Evolutionary conservation across 2,888 invertebrate genomes (phyloP), one percentile per base, ranked within the genome.

Genomic region (Agriopis marginaria): DNA sequence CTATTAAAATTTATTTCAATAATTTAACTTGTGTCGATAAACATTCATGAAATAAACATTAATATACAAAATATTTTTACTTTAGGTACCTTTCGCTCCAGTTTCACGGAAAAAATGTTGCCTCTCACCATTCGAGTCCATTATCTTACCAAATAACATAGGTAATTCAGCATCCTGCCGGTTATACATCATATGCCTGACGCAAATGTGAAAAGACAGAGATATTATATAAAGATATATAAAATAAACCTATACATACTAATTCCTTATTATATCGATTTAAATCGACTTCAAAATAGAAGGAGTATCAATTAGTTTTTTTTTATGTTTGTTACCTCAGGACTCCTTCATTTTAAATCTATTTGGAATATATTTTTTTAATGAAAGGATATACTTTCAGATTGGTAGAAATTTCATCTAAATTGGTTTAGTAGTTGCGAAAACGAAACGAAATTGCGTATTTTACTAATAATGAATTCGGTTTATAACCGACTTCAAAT

Each of bases 111-210:
- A 59, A 58, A 45, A 59, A 59, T 47, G n/a, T 47, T 47, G 23
- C 59, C 47, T 59, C 32, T 59, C 59, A 59, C 14, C 59, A 59
- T 59, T 59, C 47, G 40, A 55, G 54, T 64, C 58, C 50, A 64
- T 58, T 64, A 56, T 56, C 56, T 64, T 50, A 50, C 56, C 50
- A 58, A 64, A 58, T 64, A 47, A 49, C 64, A 58, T 47, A 63
- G 17, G 64, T 64, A 64, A 64, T 56, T 58, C 50, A 32, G 40
- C 59, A n/a, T 47, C 44, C 47, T 59, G 17, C 45, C 23, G 11
- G 23, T 23, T 59, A 59, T 49, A 56, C 47, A 14, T 64, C 39
- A 23, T 58, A 64, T n/a, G 45, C 58, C 40, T 64, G 64, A 40
- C 56, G 56, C 50, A 50, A 14, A 50, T 8, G 23, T 42, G 58